Evolutionary conservation across 2,888 invertebrate genomes (phyloP).

Genomic region (Agrotis exclamationis): DNA sequence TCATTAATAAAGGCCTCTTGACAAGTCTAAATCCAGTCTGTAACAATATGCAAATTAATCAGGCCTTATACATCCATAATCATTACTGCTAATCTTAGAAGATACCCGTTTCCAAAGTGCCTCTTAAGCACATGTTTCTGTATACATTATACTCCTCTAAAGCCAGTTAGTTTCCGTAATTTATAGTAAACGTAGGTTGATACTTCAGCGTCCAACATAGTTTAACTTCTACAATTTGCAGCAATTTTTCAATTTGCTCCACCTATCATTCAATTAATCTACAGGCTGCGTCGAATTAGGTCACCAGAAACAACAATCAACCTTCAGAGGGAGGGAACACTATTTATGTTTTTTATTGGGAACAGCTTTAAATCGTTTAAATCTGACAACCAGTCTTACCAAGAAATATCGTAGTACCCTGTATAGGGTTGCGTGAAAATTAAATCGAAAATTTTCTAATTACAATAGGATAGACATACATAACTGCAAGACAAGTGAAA

Average conservation of each 20-base stretch:
- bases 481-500: not conserved
- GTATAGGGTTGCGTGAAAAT: too few species aligned
- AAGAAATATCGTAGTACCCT: too few species aligned
- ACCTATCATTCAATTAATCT: slow-evolving; percentile 44
- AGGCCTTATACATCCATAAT: not conserved
- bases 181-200: not conserved
- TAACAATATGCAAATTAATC: not conserved
- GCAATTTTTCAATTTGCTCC: slow-evolving; percentile 21
- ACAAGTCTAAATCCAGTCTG: not conserved
- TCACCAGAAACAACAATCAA: not conserved
- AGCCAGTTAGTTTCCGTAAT: not conserved
- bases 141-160: not conserved
- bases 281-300: slow-evolving; percentile 22
- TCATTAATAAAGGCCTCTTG: not conserved
- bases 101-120: too few species aligned
- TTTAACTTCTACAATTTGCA: not conserved
- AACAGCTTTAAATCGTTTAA: not conserved
- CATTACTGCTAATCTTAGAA: not conserved
- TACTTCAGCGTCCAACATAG: not conserved
- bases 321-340: not conserved
- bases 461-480: too few species aligned
- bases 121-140: not conserved
- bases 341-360: not conserved
- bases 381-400: too few species aligned
- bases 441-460: too few species aligned